phyloP scores from a whole-genome alignment of 2,797 vertebrate species.

The Cirrhinus mrigala region DNA sequence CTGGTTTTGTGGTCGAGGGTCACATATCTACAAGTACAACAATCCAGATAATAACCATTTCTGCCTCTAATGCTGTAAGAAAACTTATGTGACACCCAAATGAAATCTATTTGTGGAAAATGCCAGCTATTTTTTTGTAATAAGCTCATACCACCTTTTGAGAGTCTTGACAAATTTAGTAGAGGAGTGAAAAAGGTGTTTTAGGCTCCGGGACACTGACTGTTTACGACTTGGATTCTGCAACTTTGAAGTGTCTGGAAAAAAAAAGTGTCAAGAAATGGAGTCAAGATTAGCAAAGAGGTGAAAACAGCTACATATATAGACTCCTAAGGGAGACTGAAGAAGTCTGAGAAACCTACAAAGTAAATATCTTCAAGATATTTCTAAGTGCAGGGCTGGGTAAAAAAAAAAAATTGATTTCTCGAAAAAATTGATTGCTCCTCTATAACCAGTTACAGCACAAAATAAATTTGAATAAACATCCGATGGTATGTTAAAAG shows the following conservation, averaged over 20 bases:
- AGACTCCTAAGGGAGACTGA: neutral
- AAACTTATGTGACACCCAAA: neutral
- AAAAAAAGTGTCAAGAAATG: slow-evolving; percentile 46
- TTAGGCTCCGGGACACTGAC: slow-evolving; percentile 93
- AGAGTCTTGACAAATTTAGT: slow-evolving; percentile 98
- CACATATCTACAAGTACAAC: neutral
- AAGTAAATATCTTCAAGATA: neutral
- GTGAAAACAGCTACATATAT: slow-evolving; percentile 1
- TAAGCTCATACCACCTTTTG: slow-evolving; percentile 82
- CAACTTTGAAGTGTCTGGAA: slow-evolving; percentile 88
- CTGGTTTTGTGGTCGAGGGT: no score
- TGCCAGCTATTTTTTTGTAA: slow-evolving; percentile 19
- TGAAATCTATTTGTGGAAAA: neutral
- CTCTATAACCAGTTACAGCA: no score
- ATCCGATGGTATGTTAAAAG: no score
- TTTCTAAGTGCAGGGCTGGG: no score
- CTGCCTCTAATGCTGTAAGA: neutral
- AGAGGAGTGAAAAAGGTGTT: slow-evolving; percentile 96
- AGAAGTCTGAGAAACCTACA: slow-evolving; percentile 1
- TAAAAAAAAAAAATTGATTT: no score
- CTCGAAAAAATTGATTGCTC: no score
- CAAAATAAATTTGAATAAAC: no score
- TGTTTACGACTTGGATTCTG: slow-evolving; percentile 94
- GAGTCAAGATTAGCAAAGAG: slow-evolving; percentile 30
- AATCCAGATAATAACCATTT: neutral